Base-by-base conservation (phyloP, 2,888 invertebrate genomes). In the Hoplodrina blanda region DNA sequence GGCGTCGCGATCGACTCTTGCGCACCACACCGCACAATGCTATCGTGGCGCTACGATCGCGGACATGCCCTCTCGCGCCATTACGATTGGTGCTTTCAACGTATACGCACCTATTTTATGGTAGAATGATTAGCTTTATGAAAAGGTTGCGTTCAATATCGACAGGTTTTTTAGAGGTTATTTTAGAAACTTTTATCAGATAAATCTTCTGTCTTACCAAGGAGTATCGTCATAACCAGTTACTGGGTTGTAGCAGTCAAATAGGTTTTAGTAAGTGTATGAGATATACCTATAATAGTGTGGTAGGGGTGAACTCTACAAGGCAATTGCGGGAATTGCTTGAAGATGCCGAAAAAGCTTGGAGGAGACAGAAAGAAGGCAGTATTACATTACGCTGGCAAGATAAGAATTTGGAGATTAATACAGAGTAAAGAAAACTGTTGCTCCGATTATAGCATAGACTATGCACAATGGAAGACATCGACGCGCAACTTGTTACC, bases 41-140 rank as follows among this genome's bases (percentile, higher is more conserved):
- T 95, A 96, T 96, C 95, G 93, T 89, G 89, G 91, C 90, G 91
- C 92, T 92, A 91, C 92, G 89, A 96, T 95, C 95, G 92, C 90
- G 86, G 91, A 94, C 94, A 94, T 91, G 93, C 91, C 88, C 92
- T 91, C 91, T 91, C 93, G 92, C 94, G 88, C 94, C 92, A 94
- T 94, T 94, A 93, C 95, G 91, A 94, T 93, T 94, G 93, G 93
- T 90, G 90, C 91, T 88, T 86, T 88, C 91, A 88, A 88, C 89
- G 89, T 89, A 89, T 89, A 90, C 90, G 88, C 90, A 91, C 91
- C 91, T 89, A 89, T 90, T 89, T 90, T 91, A 91, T 88, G 89
- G 89, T 82, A 75, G 88, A 87, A 87, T 91, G 92, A 93, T 94
- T 93, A 92, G 90, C 90, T 93, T 92, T 90, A 88, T 89, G 85